These are phyloP conservation scores for Trimorus sp. DNA, from an alignment of 2,888 invertebrate species.

Conservation along the genomic window DNA sequence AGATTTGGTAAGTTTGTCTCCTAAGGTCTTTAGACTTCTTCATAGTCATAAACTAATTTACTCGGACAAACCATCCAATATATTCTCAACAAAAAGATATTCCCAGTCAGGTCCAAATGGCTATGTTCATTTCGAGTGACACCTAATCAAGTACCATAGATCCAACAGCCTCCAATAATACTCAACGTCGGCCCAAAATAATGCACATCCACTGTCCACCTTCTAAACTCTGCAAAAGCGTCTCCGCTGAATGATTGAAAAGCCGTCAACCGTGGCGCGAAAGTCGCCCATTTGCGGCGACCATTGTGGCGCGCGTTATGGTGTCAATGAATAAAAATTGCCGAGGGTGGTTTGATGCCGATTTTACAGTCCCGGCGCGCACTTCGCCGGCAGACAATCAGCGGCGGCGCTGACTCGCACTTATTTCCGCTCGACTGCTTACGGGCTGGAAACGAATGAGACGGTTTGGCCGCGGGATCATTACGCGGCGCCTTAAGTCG, in stretches of 20 bases:
- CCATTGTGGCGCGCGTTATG: slow-evolving; percentile 72
- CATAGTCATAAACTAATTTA: no score
- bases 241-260: slow-evolving; percentile 20
- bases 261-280: slow-evolving; percentile 27
- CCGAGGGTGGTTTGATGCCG: slow-evolving; percentile 78
- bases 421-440: slow-evolving; percentile 79
- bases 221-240: no score
- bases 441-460: slow-evolving; percentile 69
- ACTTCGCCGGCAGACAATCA: slow-evolving; percentile 73
- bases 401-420: slow-evolving; percentile 77
- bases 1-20: no score
- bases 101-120: no score
- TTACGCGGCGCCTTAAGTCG: slow-evolving; percentile 81
- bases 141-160: no score
- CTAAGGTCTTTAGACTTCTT: no score
- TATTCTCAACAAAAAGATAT: no score
- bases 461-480: slow-evolving; percentile 78
- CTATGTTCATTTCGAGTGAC: no score
- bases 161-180: no score
- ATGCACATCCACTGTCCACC: no score
- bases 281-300: slow-evolving; percentile 69
- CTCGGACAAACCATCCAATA: no score
- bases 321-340: slow-evolving; percentile 81
- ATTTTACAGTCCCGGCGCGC: slow-evolving; percentile 74
- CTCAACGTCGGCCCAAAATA: no score